Evolutionary conservation across 2,888 invertebrate genomes (phyloP).

Genomic region (Elmis aenea): DNA sequence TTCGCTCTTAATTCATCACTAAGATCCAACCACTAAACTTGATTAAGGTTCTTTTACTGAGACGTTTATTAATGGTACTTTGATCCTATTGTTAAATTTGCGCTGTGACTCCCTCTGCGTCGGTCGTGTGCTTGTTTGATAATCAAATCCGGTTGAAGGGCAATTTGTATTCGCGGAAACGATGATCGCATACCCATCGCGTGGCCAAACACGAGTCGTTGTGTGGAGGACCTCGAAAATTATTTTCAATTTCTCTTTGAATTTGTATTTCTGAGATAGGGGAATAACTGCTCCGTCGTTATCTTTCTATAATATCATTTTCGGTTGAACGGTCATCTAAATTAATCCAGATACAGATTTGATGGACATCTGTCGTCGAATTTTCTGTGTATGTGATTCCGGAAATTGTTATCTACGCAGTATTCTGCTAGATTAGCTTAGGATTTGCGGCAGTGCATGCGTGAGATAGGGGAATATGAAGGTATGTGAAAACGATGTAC

Average conservation of each 20-base stretch:
- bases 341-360: conserved; percentile 22
- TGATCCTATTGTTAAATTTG: too few relatives aligned
- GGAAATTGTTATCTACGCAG: conserved; percentile 22
- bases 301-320: conserved; percentile 9
- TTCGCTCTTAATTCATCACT: too few relatives aligned
- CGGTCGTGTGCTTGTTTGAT: conserved; percentile 15
- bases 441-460: conserved; percentile 21
- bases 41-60: too few relatives aligned
- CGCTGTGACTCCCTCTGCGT: too few relatives aligned
- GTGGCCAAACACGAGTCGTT: conserved; percentile 4
- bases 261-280: conserved; percentile 4
- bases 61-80: too few relatives aligned
- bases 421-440: conserved; percentile 18
- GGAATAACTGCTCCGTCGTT: conserved; percentile 10
- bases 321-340: conserved; percentile 17
- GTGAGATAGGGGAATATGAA: conserved; percentile 19
- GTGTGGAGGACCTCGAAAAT: conserved; percentile 6
- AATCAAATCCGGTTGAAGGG: conserved; percentile 17
- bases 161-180: conserved; percentile 13
- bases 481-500: conserved; percentile 13
- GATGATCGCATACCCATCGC: conserved; percentile 16
- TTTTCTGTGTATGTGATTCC: conserved; percentile 19
- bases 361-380: conserved; percentile 23
- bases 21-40: too few relatives aligned
- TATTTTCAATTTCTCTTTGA: conserved; percentile 7